Conservation (phyloP, 2,113 vertebrate species). For the Syngnathus floridae region DNA sequence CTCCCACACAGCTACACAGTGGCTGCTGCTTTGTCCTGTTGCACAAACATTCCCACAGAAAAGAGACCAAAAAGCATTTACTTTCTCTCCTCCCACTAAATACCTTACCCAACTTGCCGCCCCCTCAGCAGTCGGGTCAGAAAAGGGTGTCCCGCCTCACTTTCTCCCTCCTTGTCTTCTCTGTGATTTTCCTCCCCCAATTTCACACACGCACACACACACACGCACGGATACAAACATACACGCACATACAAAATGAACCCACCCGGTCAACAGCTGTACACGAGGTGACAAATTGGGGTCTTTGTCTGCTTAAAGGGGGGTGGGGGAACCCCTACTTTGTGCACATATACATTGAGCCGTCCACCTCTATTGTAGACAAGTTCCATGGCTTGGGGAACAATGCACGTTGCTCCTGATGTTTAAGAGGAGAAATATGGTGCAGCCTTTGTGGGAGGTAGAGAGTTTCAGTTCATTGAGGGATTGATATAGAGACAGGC, state of each 20-base stretch:
- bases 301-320: conserved; percentile 65
- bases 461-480: conserved; percentile 66
- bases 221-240: conserved; percentile 27
- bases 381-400: conserved; percentile 50
- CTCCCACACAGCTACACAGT: conserved; percentile 56
- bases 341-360: conserved; percentile 50
- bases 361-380: conserved; percentile 50
- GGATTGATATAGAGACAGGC: conserved; percentile 60
- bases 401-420: conserved; percentile 52
- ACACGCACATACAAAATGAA: conserved; percentile 47
- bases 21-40: conserved; percentile 61
- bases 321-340: conserved; percentile 50
- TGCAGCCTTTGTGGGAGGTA: conserved; percentile 67
- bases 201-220: conserved; percentile 50
- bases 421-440: conserved; percentile 69
- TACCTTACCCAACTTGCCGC: conserved; percentile 17
- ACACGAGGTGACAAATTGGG: conserved; percentile 71
- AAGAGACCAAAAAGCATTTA: conserved; percentile 63
- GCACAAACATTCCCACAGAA: conserved; percentile 69
- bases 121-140: conserved; percentile 31
- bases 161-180: conserved; percentile 27
- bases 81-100: conserved; percentile 51
- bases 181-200: conserved; percentile 33
- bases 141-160: conserved; percentile 41
- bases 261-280: conserved; percentile 65